These are phyloP conservation scores for Vidua chalybeata DNA, from an alignment of 2,113 vertebrate species.

Conservation along the genomic window DNA sequence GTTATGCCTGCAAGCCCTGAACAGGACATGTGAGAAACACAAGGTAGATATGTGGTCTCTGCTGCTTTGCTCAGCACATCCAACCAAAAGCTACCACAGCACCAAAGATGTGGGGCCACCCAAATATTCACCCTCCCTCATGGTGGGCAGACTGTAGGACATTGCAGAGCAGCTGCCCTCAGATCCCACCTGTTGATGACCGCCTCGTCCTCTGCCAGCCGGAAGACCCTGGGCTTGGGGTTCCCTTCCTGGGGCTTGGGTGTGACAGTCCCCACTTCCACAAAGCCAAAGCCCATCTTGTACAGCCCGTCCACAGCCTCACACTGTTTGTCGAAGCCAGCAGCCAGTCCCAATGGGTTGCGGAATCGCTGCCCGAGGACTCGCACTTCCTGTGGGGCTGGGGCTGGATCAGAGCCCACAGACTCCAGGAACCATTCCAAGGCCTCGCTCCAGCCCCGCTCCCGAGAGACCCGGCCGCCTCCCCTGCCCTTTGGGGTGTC, in stretches of 20 bases:
- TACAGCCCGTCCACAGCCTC: constrained; percentile 92
- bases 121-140: accelerated
- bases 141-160: accelerated
- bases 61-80: not conserved
- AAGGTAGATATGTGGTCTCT: accelerated
- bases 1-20: not conserved
- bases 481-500: accelerated
- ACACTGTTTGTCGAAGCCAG: constrained; percentile 94
- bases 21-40: too few relatives aligned
- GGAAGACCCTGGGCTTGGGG: constrained; percentile 89
- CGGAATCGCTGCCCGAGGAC: constrained; percentile 84
- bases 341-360: constrained; percentile 92
- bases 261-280: constrained; percentile 93
- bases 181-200: constrained; percentile 89
- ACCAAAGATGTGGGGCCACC: too few relatives aligned
- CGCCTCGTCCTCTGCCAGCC: constrained; percentile 82
- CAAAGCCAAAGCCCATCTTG: constrained; percentile 93
- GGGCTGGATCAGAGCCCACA: not conserved
- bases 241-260: constrained; percentile 93
- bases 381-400: constrained; percentile 79
- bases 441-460: not conserved
- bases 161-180: not conserved
- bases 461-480: not conserved
- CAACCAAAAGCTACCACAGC: not conserved
- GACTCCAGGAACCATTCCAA: not conserved